These are phyloP conservation scores for Poeciliopsis paucimaculata DNA, from an alignment of 2,797 vertebrate species.

Conservation along the genomic window DNA sequence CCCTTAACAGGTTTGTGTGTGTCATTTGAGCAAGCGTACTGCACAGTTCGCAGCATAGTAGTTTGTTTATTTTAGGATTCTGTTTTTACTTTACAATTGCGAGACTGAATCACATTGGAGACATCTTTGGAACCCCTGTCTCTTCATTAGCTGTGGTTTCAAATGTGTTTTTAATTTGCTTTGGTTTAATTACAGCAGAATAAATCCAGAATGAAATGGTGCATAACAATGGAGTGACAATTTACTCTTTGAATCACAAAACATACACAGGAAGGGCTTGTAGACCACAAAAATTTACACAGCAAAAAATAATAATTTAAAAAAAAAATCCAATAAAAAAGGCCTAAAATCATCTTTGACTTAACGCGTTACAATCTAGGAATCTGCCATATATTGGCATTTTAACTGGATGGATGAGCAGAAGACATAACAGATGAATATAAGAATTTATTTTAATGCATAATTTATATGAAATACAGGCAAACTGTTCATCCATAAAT, in stretches of 20 bases:
- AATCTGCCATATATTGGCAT: not conserved
- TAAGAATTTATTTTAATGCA: not conserved
- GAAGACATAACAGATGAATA: not conserved
- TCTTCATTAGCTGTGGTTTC: constrained; percentile 31
- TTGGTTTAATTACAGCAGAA: constrained; percentile 39
- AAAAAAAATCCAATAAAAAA: not conserved
- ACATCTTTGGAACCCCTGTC: constrained; percentile 4
- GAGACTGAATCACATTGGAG: constrained; percentile 1
- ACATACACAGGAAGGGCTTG: constrained; percentile 34
- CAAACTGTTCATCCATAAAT: not conserved
- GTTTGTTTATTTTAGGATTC: not conserved
- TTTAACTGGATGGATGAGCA: not conserved
- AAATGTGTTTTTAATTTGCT: constrained; percentile 47
- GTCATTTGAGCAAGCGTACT: not conserved
- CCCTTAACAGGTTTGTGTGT: constrained; percentile 75
- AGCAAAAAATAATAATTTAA: not conserved
- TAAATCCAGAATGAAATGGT: constrained; percentile 46
- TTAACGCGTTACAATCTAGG: not conserved
- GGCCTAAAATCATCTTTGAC: not conserved
- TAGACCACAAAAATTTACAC: constrained; percentile 32
- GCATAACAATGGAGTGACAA: constrained; percentile 18
- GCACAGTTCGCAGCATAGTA: not conserved
- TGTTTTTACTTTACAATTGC: constrained; percentile 14
- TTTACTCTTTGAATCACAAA: constrained; percentile 36
- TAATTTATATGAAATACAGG: not conserved